Evolutionary conservation across 2,113 vertebrate genomes (phyloP), one percentile per base, ranked within the genome.

Genomic region (Oryzias woworae): DNA sequence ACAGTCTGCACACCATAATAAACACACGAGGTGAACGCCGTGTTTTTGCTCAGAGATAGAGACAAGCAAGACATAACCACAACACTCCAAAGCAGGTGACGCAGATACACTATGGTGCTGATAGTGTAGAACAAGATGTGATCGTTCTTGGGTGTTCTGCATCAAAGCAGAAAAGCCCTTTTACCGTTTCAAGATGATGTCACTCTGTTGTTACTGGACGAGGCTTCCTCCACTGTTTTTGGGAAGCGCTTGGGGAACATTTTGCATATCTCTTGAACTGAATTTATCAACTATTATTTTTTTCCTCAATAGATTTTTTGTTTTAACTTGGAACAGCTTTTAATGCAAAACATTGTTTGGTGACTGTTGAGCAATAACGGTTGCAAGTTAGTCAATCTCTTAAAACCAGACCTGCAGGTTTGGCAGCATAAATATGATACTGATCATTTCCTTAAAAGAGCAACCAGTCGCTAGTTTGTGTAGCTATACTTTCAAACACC

Each of bases 1-100:
- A 75, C 83, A 71, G 73, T 78, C 73, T 75, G 85, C 75, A 83
- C 81, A 80, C 72, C 86, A 88, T 91, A 88, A 89, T 85, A 90
- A 83, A 88, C 71, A 87, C 68, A 66, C 5, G 44, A 65, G 64
- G 60, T 3, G 45, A 72, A 67, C 74, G 7, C 62, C 6, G 1
- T 65, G 80, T 77, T 75, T 90, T 81, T 60, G 57, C 53, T 56
- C 76, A 15, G 64, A 18, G 55, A 41, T 16, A 17, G 55, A 50
- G 45, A 36, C 55, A 44, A 57, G 55, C 23, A 36, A 17, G 31
- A 0, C 18, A 54, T 62, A 15, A 73, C 48, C 68, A 66, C 68
- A 70, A 60, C 72, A 71, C 17, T 31, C 22, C 60, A 17, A 47
- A 28, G 17, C 63, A 66, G 71, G 59, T 85, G 86, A 87, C 80